Percentiles rank a stretch among this genome's conserved stretches.
These are phyloP conservation scores for Alethe castanea DNA, from an alignment of 2,113 vertebrate species.

Conservation along the genomic window DNA sequence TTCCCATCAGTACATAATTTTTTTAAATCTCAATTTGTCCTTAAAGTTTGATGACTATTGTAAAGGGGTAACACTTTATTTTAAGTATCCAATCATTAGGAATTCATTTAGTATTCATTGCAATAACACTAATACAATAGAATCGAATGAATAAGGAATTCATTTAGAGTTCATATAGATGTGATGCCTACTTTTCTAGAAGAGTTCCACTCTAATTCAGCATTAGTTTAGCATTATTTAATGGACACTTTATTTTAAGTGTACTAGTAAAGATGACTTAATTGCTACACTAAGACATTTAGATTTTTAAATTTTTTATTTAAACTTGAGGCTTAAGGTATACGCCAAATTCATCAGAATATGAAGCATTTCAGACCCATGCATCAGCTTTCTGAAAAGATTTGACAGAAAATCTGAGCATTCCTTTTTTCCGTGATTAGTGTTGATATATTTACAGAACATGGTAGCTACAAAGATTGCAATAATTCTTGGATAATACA, in stretches of 20 bases:
- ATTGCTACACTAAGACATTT: slow-evolving; percentile 26
- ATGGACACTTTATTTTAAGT: slow-evolving; percentile 65
- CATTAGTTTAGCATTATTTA: slow-evolving; percentile 47
- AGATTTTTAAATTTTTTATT: background rate
- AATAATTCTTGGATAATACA: background rate
- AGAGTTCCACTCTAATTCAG: slow-evolving; percentile 51
- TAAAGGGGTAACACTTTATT: slow-evolving; percentile 70
- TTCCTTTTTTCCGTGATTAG: background rate
- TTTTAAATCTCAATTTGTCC: slow-evolving; percentile 34
- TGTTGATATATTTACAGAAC: background rate
- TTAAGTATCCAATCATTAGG: slow-evolving; percentile 71
- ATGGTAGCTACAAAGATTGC: background rate
- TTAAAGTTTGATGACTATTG: slow-evolving; percentile 61
- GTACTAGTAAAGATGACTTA: slow-evolving; percentile 34
- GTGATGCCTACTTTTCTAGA: slow-evolving; percentile 55
- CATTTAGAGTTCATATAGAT: slow-evolving; percentile 60
- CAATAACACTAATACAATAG: slow-evolving; percentile 68
- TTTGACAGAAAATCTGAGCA: background rate
- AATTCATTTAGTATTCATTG: slow-evolving; percentile 69
- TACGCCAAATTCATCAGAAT: background rate
- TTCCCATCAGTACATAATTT: background rate
- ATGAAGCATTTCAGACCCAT: background rate
- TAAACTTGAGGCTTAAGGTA: background rate
- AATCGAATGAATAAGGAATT: slow-evolving; percentile 63
- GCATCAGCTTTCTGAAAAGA: background rate